Conservation (phyloP, 2,888 invertebrate genomes). For the Aradus depressus region DNA sequence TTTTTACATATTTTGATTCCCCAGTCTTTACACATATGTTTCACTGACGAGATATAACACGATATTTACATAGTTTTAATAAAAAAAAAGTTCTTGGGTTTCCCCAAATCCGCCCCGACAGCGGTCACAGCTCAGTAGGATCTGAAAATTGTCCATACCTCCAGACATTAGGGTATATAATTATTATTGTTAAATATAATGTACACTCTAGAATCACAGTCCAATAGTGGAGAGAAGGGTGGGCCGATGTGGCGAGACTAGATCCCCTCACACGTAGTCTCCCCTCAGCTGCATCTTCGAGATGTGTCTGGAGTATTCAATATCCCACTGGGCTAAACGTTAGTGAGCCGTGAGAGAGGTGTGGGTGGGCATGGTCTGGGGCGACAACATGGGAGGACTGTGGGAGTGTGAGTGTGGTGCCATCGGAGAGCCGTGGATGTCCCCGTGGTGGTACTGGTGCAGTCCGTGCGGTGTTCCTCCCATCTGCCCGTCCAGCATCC, state of each 20-base stretch:
- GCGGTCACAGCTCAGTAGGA: conserved; percentile 26
- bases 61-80: conserved; percentile 11
- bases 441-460: conserved; percentile 61
- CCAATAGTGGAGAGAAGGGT: conserved; percentile 11
- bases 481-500: conserved; percentile 71
- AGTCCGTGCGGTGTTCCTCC: conserved; percentile 43
- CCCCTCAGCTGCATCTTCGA: conserved; percentile 32
- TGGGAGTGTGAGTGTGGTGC: conserved; percentile 63
- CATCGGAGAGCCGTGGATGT: conserved; percentile 75
- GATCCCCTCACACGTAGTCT: conserved; percentile 30
- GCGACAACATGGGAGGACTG: conserved; percentile 71
- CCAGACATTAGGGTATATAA: conserved; percentile 24
- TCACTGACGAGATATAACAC: conserved; percentile 20
- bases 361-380: conserved; percentile 59
- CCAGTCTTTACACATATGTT: conserved; percentile 19
- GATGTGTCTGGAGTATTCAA: conserved; percentile 34
- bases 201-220: conserved; percentile 21
- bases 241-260: conserved; percentile 24
- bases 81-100: neutral
- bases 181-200: conserved; percentile 8
- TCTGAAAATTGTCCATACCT: conserved; percentile 29
- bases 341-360: conserved; percentile 71
- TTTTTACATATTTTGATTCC: conserved; percentile 22
- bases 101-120: conserved; percentile 20
- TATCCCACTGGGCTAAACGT: conserved; percentile 42